Base-by-base conservation (phyloP, 2,888 invertebrate genomes). In the Pachydiplax longipennis region DNA sequence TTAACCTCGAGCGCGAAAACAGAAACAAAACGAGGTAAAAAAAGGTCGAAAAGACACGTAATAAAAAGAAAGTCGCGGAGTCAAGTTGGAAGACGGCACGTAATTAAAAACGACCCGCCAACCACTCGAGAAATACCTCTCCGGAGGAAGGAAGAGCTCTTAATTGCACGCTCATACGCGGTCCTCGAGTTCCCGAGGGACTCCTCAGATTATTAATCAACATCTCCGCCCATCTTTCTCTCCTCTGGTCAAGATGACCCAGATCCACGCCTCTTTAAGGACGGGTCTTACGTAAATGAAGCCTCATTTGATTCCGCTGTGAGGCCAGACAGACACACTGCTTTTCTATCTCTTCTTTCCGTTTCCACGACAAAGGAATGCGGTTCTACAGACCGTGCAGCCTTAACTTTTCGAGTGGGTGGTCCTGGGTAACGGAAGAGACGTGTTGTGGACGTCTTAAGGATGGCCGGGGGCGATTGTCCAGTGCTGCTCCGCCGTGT, bases 181-280 rank as follows among this genome's bases (percentile, higher is more conserved):
- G 87, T n/a, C 87, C 87, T 87, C 87, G 61, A 87, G 61, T 35
- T 61, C 22, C 61, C n/a, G 83, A 83, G 83, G 35, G 83, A 83
- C 83, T 87, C 61, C 87, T 87, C 87, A 87, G 87, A 87, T 87
- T 87, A 87, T 87, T 87, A 87, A 87, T 87, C 87, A 87, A 87
- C 87, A 87, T 87, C 87, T 87, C 87, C 35, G 25, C 25, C 48
- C 83, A 25, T 18, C 58, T 58, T 58, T 13, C 82, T 18, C 82
- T 83, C 82, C 48, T 48, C 22, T 87, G 87, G 87, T 87, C 87
- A 87, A 87, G 87, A 87, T 87, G 87, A 87, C 87, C 87, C 65
- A 87, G 87, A 87, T 87, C 87, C 53, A 35, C 83, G 58, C 58
- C 61, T 48, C 61, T 87, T 87, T 58, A 53, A 58, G 61, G 87